A percentile compares a stretch with the other conserved stretches of the same genome.
Conservation (phyloP, 2,113 vertebrate species). For the Microcebus griseorufus region DNA sequence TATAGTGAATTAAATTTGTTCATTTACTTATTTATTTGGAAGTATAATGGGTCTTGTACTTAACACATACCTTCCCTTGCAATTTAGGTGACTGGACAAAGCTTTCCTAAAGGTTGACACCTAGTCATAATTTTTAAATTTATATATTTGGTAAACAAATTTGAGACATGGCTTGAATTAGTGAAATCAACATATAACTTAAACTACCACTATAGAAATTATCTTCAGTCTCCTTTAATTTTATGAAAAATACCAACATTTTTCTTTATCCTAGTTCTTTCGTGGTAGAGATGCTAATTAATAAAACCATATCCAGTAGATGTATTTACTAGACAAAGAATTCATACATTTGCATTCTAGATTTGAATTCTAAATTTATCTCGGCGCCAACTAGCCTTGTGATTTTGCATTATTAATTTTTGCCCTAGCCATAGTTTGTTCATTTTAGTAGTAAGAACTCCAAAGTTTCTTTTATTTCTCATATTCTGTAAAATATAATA, state of each 20-base stretch:
- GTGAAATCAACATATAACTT: neutral
- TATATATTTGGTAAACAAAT: neutral
- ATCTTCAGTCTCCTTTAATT: neutral
- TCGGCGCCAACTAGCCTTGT: neutral
- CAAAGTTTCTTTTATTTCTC: neutral
- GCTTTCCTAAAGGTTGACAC: neutral
- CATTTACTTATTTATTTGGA: neutral
- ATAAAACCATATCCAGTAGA: neutral
- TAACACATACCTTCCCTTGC: neutral
- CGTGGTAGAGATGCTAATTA: neutral
- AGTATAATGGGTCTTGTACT: neutral
- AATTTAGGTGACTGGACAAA: neutral
- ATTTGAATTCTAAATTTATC: neutral
- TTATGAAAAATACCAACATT: neutral
- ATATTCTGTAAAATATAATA: neutral
- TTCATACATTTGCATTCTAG: neutral
- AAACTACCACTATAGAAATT: neutral
- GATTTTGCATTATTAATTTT: conserved; percentile 8
- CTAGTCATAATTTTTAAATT: neutral
- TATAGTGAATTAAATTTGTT: neutral
- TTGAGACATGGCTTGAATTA: neutral
- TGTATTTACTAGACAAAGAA: neutral
- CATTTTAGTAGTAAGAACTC: neutral
- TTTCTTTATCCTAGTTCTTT: neutral
- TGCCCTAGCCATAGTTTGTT: neutral